Conservation (phyloP, 1,140 invertebrate species). For the Phocides pigmalion region DNA sequence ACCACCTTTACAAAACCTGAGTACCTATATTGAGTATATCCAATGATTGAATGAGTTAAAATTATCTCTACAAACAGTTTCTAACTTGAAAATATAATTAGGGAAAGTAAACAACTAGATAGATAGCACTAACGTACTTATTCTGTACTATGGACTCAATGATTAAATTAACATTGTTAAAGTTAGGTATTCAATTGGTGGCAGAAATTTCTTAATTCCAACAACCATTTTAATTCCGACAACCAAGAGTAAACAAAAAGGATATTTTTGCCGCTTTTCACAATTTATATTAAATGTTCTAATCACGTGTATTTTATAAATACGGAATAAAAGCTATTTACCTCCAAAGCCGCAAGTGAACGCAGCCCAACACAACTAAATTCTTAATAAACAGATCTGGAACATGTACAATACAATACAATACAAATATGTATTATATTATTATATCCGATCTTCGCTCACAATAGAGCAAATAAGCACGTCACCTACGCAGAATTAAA, state of each 20-base stretch:
- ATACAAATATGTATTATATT: too few relatives aligned
- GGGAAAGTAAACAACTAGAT: conserved; percentile 3
- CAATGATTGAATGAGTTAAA: neutral
- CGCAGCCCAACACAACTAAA: neutral
- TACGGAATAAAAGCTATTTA: neutral
- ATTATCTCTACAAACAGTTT: neutral
- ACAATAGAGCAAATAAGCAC: neutral
- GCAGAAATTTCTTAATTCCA: neutral
- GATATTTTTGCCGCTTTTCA: too few relatives aligned
- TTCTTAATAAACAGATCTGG: neutral
- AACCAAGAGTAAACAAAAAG: too few relatives aligned
- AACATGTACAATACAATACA: too few relatives aligned
- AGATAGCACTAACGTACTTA: neutral
- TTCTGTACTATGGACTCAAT: neutral
- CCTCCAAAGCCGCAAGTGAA: neutral
- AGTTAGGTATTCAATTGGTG: neutral
- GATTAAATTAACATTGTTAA: neutral
- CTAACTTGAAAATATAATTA: neutral
- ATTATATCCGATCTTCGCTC: neutral
- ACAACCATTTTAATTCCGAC: too few relatives aligned
- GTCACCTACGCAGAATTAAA: neutral
- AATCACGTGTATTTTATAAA: too few relatives aligned
- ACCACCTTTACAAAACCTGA: neutral
- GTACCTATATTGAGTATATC: neutral
- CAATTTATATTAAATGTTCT: too few relatives aligned